Evolutionary conservation across 2,888 invertebrate species (phyloP), one percentile per base, ranked within the genome.

Genomic region (Thymelicus acteon): DNA sequence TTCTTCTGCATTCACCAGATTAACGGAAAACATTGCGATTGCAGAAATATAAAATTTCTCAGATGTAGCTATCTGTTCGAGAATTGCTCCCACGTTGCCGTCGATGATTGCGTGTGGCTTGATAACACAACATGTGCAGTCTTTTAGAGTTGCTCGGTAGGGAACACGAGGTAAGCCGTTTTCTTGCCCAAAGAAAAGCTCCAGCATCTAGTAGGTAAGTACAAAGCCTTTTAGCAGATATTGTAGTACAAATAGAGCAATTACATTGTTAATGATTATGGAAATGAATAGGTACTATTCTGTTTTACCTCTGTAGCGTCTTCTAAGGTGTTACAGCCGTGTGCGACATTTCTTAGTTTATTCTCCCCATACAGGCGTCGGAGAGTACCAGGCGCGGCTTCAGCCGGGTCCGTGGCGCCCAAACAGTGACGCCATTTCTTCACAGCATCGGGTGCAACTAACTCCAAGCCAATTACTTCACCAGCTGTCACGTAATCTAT

Each of bases 41-140:
- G 97, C 98, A 0, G 96, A 95, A 71, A 99, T 95, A 72, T 94
- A 94, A 82, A 97, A 98, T 19, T 95, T 95, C 67, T 95, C 95
- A 15, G 87, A 85, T 15, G 95, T 95, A 60, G 95, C 94, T 72
- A 98, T 98, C 71, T 95, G 95, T 67, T 95, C 94, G 24, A 98
- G 90, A 58, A 98, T 97, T 72, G 95, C 90, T 0, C 98, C 98
- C 70, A 95, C 82, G 74, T 95, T 94, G 83, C 97, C 96, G 79
- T 97, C 96, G 77, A 96, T 94, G 24, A 99, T 93, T 44, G 96
- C 97, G 85, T 98, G 98, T 0, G 99, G 98, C 85, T 98, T 98
- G 68, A 99, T 96, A 37, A 99, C 89, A 80, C 97, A 97, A 76
- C 97, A 96, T 0, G 97, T 96, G 75, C 96, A 96, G 74, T 96